Conservation (phyloP, 2,888 invertebrate species). For the Chrysolina oricalcia region DNA sequence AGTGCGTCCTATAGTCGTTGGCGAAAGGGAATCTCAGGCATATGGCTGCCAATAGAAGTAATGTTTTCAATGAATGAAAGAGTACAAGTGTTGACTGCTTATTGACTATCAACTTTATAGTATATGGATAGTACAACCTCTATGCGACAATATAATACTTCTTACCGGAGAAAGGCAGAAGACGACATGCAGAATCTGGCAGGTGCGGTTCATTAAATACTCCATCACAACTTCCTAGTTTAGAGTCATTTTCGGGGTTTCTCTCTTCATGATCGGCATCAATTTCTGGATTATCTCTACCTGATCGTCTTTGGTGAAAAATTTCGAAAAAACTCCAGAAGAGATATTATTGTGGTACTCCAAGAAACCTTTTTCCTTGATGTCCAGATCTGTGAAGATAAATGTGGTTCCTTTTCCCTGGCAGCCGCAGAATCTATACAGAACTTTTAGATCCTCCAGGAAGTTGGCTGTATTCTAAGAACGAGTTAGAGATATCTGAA, state of each 20-base stretch:
- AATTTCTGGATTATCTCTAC: slow-evolving; percentile 94
- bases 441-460: slow-evolving; percentile 93
- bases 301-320: slow-evolving; percentile 96
- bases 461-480: slow-evolving; percentile 98
- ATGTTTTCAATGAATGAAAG: too few species aligned
- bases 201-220: slow-evolving; percentile 89
- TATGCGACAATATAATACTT: slow-evolving; percentile 46
- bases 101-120: too few species aligned
- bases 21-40: too few species aligned
- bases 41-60: too few species aligned
- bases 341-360: slow-evolving; percentile 97
- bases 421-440: slow-evolving; percentile 94
- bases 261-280: slow-evolving; percentile 94
- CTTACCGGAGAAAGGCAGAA: slow-evolving; percentile 96
- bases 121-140: too few species aligned
- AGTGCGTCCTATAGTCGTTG: too few species aligned
- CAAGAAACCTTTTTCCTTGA: slow-evolving; percentile 96
- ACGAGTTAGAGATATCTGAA: slow-evolving; percentile 94
- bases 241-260: slow-evolving; percentile 90
- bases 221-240: slow-evolving; percentile 96
- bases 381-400: slow-evolving; percentile 96
- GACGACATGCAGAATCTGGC: slow-evolving; percentile 94
- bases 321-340: slow-evolving; percentile 93
- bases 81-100: neutral
- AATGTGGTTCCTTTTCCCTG: slow-evolving; percentile 98